Percentiles rank a stretch among this genome's conserved stretches.
phyloP scores from a whole-genome alignment of 2,113 vertebrate species.

The Thamnophis sirtalis region DNA sequence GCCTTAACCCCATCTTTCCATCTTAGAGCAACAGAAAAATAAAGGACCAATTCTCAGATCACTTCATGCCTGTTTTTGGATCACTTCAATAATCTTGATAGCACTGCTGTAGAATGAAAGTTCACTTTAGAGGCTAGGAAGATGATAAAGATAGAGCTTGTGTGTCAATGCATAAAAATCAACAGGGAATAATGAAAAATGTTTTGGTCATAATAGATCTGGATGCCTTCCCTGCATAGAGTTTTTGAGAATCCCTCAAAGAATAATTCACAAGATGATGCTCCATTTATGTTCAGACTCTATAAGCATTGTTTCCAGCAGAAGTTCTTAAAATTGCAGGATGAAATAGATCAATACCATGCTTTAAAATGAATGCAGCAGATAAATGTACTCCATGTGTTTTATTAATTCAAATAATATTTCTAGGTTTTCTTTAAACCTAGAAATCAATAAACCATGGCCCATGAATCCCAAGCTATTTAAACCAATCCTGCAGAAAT shows the following conservation, averaged over 20 bases:
- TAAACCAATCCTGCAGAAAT: background rate
- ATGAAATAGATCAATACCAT: background rate
- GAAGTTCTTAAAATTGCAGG: background rate
- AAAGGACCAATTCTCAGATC: background rate
- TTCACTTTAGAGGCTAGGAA: background rate
- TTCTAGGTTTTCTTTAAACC: background rate
- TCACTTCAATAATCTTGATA: background rate
- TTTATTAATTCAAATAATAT: background rate
- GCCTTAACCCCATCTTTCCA: no score
- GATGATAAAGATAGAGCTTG: background rate
- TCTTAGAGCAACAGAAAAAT: background rate
- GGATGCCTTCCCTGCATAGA: background rate
- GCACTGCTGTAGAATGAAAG: background rate
- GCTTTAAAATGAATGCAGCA: background rate
- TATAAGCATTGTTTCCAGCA: background rate
- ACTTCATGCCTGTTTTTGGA: background rate
- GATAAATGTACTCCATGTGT: background rate
- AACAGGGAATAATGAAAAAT: background rate
- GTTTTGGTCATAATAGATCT: background rate
- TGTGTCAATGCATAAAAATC: background rate
- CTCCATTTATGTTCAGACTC: background rate
- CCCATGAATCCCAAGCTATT: background rate
- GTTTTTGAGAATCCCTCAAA: background rate
- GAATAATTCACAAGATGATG: background rate
- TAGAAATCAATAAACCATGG: background rate